A percentile compares a stretch with the other conserved stretches of the same genome.
phyloP scores from a whole-genome alignment of 2,113 vertebrate species.

The Callocephalon fimbriatum region DNA sequence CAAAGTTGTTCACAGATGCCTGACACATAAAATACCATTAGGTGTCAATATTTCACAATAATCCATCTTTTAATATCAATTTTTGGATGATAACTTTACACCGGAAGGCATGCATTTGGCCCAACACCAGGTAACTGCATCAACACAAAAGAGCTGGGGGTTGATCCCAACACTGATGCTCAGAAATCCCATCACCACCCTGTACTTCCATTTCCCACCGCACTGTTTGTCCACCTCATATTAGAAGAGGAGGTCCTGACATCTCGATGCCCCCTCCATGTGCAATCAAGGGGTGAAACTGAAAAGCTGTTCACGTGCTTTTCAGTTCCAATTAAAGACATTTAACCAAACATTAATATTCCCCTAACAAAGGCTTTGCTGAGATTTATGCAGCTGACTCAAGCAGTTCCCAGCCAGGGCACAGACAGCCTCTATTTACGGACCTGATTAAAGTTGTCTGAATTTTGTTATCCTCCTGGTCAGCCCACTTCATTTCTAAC shows the following conservation, averaged over 20 bases:
- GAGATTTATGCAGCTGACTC: neutral
- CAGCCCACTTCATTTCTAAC: neutral
- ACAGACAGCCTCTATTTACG: neutral
- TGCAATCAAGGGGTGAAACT: neutral
- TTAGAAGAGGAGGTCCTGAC: neutral
- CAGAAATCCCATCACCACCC: neutral
- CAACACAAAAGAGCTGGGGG: neutral
- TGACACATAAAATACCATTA: neutral
- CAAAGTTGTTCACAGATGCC: neutral
- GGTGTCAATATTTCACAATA: neutral
- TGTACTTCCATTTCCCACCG: neutral
- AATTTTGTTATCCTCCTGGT: neutral
- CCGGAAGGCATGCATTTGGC: neutral
- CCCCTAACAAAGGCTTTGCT: neutral
- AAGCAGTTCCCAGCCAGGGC: accelerated
- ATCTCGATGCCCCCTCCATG: accelerated
- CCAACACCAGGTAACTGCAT: neutral
- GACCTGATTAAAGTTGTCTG: neutral
- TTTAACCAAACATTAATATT: neutral
- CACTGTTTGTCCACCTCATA: neutral
- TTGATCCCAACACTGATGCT: neutral
- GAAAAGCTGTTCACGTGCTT: neutral
- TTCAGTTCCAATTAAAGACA: neutral
- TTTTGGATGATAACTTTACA: neutral
- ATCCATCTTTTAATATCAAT: neutral